phyloP scores from a whole-genome alignment of 1,140 invertebrate genomes.

The Pemphigus obesinymphae region DNA sequence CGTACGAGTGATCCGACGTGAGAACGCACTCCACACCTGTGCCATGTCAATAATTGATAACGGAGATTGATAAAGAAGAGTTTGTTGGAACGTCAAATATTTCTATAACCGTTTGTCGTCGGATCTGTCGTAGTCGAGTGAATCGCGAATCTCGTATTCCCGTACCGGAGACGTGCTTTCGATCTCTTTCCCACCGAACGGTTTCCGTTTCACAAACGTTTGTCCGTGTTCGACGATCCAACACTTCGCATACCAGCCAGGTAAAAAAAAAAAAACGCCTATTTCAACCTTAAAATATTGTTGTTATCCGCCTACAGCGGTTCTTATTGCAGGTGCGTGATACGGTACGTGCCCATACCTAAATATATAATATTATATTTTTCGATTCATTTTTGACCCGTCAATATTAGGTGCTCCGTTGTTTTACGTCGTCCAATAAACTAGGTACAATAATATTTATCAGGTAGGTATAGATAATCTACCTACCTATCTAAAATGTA shows the following conservation, averaged over 20 bases:
- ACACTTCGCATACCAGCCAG: neutral
- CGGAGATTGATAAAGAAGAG: conserved; percentile 22
- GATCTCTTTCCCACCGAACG: too few species aligned
- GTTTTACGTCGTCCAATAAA: too few species aligned
- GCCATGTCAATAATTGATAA: conserved; percentile 42
- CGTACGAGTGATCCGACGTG: neutral
- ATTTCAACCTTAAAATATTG: too few species aligned
- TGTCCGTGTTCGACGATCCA: neutral
- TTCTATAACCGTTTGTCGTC: neutral
- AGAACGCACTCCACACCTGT: conserved; percentile 11
- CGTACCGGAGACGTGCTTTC: neutral
- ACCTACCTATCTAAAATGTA: too few species aligned
- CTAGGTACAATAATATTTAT: too few species aligned
- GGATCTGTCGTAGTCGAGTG: neutral
- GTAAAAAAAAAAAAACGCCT: neutral
- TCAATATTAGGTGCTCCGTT: too few species aligned
- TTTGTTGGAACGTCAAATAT: conserved; percentile 23
- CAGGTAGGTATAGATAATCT: too few species aligned
- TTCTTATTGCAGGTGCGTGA: too few species aligned
- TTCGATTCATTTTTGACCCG: too few species aligned
- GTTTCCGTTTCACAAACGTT: neutral
- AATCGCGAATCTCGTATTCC: neutral
- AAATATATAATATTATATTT: too few species aligned
- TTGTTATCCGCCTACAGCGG: too few species aligned
- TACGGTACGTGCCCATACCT: too few species aligned